Evolutionary conservation across 2,888 invertebrate species (phyloP).

Genomic region (Ophion slaviceki): DNA sequence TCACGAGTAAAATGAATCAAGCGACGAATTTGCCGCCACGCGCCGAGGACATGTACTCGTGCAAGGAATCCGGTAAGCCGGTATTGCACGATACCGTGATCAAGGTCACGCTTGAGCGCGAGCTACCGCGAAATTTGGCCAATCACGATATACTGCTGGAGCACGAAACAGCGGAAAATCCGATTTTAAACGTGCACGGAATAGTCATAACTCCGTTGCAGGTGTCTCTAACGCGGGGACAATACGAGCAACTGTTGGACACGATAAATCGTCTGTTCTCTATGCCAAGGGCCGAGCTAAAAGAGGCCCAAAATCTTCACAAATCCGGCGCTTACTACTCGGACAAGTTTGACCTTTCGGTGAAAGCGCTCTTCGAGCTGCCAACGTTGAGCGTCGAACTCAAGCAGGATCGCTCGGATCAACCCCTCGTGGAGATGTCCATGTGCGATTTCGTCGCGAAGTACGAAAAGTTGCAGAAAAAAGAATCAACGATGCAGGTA

Average conservation of each 20-base stretch:
- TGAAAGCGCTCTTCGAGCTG: conserved; percentile 89
- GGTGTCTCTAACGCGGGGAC: conserved; percentile 92
- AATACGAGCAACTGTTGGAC: conserved; percentile 95
- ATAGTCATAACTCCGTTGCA: conserved; percentile 93
- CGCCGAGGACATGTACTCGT: conserved; percentile 90
- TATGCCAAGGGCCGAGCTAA: conserved; percentile 78
- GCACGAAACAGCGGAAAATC: conserved; percentile 68
- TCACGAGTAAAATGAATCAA: conserved; percentile 80
- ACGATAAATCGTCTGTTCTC: conserved; percentile 84
- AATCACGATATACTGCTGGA: conserved; percentile 66
- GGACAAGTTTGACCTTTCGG: conserved; percentile 78
- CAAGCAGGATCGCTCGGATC: conserved; percentile 89
- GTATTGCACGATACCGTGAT: conserved; percentile 95
- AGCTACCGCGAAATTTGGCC: conserved; percentile 72
- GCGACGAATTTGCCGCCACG: conserved; percentile 83
- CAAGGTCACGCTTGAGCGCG: conserved; percentile 87
- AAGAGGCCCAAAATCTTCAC: conserved; percentile 77
- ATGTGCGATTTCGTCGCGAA: conserved; percentile 92
- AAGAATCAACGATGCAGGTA: conserved; percentile 91
- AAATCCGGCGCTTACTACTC: conserved; percentile 74
- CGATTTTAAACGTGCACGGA: conserved; percentile 85
- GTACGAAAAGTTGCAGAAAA: conserved; percentile 88
- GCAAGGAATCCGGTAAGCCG: conserved; percentile 90
- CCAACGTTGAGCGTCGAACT: conserved; percentile 91
- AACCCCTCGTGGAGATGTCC: conserved; percentile 93